Evolutionary conservation across 2,113 vertebrate genomes (phyloP).

Genomic region (Tinamus guttatus): DNA sequence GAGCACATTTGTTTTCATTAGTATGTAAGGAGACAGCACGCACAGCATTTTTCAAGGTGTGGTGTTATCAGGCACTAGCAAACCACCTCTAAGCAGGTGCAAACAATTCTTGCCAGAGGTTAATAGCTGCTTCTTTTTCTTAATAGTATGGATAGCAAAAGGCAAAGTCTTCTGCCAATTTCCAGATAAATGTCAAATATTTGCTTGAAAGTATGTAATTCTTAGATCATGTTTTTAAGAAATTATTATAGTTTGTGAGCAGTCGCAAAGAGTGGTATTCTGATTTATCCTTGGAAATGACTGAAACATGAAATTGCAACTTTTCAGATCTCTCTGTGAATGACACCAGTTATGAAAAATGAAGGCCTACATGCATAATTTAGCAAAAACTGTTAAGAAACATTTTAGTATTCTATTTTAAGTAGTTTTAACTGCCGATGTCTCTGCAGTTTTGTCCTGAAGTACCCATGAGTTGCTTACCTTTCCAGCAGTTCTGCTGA

Average conservation of each 20-base stretch:
- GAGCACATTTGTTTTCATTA: background rate
- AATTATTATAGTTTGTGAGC: background rate
- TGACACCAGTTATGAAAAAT: background rate
- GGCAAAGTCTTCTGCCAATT: background rate
- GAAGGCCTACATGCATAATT: background rate
- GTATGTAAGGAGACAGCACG: background rate
- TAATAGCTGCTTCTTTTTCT: background rate
- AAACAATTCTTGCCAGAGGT: background rate
- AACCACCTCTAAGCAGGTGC: background rate
- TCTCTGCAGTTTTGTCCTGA: background rate
- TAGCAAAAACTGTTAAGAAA: background rate
- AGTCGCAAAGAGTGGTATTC: background rate
- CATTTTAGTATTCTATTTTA: background rate
- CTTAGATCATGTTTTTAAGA: background rate
- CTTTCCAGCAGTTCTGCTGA: background rate
- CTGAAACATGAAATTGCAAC: background rate
- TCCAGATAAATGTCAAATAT: background rate
- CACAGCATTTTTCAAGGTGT: background rate
- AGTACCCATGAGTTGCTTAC: background rate
- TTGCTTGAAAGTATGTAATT: background rate
- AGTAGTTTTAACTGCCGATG: background rate
- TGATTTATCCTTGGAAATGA: background rate
- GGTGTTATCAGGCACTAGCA: background rate
- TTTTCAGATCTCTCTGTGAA: background rate
- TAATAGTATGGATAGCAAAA: background rate